Evolutionary conservation across 2,888 invertebrate genomes (phyloP), one percentile per base, ranked within the genome.

Genomic region (Hoplodrina blanda): DNA sequence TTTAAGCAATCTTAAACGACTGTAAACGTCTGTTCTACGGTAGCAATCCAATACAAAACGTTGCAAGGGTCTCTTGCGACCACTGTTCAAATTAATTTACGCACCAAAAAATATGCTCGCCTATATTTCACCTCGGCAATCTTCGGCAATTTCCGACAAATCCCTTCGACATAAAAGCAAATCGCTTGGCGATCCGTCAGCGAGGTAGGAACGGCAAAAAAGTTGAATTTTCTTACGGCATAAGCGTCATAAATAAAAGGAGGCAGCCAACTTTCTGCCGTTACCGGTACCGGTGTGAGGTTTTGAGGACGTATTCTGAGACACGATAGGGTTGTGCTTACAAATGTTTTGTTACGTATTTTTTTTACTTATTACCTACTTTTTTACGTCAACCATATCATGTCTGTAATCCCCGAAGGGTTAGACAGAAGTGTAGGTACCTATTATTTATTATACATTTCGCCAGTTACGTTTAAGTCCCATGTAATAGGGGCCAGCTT

Each of bases 221-320:
- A 89, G 86, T 90, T 87, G 87, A 87, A 91, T 92, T 91, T 91
- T 90, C 88, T 89, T 88, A 85, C 88, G 88, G 89, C 89, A 90
- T 89, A 91, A 90, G 86, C 83, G 89, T 85, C 87, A 92, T 94
- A 92, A 93, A 93, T 93, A 93, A 91, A 88, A 87, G 78, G 86
- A 86, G 81, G 79, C 84, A 86, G 90, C 86, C 70, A 92, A 94
- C 88, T 93, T 93, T 90, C 83, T 87, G 87, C 88, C 86, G 85
- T 85, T 82, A 82, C 77, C 80, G 82, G 82, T 82, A 81, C 76
- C 80, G 81, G 82, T 79, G 87, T 77, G 87, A 88, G 86, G 86
- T 85, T 81, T 65, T 41, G 62, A 7, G 44, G 77, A 50, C 65
- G 70, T 93, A 93, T 93, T 93, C 93, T 88, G 90, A 44, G 19